Percentiles rank a stretch among this genome's conserved stretches.
phyloP scores from a whole-genome alignment of 1,140 invertebrate species.

The Heliothis virescens region DNA sequence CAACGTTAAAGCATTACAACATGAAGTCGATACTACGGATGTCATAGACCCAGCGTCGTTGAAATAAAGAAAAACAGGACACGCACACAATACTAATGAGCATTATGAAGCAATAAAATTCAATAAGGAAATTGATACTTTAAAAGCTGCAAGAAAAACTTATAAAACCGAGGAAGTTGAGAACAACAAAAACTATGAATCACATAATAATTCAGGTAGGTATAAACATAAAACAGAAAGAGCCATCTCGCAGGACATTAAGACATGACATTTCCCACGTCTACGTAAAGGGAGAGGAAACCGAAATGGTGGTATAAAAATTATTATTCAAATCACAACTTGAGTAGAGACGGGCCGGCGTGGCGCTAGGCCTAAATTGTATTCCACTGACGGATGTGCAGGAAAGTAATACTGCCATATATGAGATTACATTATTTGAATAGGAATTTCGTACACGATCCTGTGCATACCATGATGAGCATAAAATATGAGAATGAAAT shows the following conservation, averaged over 20 bases:
- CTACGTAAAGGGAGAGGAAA: conserved; percentile 76
- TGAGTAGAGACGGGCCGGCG: conserved; percentile 64
- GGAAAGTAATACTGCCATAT: conserved; percentile 67
- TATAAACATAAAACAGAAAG: conserved; percentile 42
- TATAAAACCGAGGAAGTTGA: conserved; percentile 41
- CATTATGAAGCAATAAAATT: conserved; percentile 29
- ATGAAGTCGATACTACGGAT: not conserved
- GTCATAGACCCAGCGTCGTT: not conserved
- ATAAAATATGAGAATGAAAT: not conserved
- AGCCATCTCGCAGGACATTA: conserved; percentile 71
- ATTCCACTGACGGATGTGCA: conserved; percentile 70
- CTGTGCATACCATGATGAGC: not conserved
- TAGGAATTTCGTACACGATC: conserved; percentile 35
- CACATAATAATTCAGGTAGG: conserved; percentile 41
- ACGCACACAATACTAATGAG: conserved; percentile 5
- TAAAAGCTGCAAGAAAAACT: conserved; percentile 32
- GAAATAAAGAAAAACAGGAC: not conserved
- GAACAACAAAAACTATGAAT: conserved; percentile 41
- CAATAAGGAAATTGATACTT: conserved; percentile 34
- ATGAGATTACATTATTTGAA: conserved; percentile 64
- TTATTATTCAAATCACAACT: conserved; percentile 85
- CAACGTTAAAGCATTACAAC: conserved; percentile 1
- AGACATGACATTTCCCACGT: conserved; percentile 82
- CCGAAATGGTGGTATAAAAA: conserved; percentile 79
- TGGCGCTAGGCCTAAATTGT: conserved; percentile 81